Base-by-base conservation (phyloP, 2,113 vertebrate genomes). In the Macaca mulatta region DNA sequence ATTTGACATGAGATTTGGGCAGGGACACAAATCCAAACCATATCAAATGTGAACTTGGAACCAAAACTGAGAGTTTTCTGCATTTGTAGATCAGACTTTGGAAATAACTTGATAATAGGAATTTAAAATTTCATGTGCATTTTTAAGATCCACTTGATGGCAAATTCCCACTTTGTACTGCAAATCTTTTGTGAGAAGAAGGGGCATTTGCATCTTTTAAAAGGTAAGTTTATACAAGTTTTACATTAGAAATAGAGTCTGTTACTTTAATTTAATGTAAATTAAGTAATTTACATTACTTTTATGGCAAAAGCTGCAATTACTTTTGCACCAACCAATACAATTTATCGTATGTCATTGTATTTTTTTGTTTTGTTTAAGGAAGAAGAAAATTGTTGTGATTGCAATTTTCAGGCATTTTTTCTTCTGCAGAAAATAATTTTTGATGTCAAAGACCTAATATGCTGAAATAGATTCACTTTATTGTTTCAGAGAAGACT, bases 401-500 rank as follows among this genome's bases (percentile, higher is more conserved):
- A 18, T 92, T 38, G 14, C 20, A 77, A 88, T 4, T 88, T 84
- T n/a, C 23, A 80, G 50, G 43, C 23, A 90, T 87, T 14, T 50
- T 25, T 87, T 81, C 57, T 64, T 64, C 35, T 6, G 5, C 74
- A 81, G 30, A 96, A 88, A 92, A 78, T 57, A 57, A 3, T 52
- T 75, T 97, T 95, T 93, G 69, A 81, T 89, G 89, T n/a, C 64
- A 87, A 95, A 83, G 45, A 0, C 11, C 9, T 27, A 89, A 50
- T 20, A 95, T 25, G 61, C 13, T 78, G 4, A 96, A 93, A 80
- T 78, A 50, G 4, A 82, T 55, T 83, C 84, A 32, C 30, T 52
- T 75, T 81, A 80, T 45, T 79, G 13, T 92, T 95, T 86, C 78
- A 75, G 11, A 89, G 43, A 84, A 96, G 81, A 96, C 52, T 70